A percentile compares a stretch with the other conserved stretches of the same genome.
Evolutionary conservation across 2,888 invertebrate species (phyloP).

Genomic region (Pyrocoelia pectoralis): DNA sequence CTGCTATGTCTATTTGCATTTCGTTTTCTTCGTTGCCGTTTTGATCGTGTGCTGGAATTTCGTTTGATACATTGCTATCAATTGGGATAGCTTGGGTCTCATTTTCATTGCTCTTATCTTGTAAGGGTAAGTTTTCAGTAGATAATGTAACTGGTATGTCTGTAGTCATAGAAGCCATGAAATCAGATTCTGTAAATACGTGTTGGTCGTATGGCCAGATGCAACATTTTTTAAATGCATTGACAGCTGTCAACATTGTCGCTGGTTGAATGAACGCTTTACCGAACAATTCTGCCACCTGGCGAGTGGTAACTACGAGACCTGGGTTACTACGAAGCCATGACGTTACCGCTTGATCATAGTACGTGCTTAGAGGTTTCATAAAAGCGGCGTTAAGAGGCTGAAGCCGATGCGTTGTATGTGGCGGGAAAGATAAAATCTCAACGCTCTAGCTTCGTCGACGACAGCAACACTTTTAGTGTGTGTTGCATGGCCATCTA

Average conservation of each 20-base stretch:
- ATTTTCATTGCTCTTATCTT: background rate
- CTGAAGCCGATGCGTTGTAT: background rate
- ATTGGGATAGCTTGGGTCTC: background rate
- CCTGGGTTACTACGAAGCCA: slow-evolving; percentile 9
- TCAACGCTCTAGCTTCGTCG: background rate
- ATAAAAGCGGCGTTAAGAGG: background rate
- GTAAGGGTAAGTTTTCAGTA: background rate
- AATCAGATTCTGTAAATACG: too few relatives aligned
- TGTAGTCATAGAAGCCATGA: background rate
- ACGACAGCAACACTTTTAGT: background rate
- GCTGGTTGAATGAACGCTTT: background rate
- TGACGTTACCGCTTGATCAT: background rate
- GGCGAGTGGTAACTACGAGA: background rate
- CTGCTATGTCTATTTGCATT: too few relatives aligned
- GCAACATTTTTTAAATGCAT: background rate
- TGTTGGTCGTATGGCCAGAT: too few relatives aligned
- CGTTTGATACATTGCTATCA: too few relatives aligned
- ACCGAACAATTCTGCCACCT: background rate
- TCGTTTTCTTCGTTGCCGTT: too few relatives aligned
- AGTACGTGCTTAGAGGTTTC: slow-evolving; percentile 4
- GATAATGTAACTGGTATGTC: slow-evolving; percentile 4
- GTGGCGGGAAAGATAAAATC: background rate
- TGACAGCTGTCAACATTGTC: background rate
- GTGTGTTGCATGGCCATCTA: background rate
- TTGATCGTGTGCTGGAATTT: too few relatives aligned